Evolutionary conservation across 2,113 vertebrate species (phyloP).

Genomic region (Oriolus oriolus): DNA sequence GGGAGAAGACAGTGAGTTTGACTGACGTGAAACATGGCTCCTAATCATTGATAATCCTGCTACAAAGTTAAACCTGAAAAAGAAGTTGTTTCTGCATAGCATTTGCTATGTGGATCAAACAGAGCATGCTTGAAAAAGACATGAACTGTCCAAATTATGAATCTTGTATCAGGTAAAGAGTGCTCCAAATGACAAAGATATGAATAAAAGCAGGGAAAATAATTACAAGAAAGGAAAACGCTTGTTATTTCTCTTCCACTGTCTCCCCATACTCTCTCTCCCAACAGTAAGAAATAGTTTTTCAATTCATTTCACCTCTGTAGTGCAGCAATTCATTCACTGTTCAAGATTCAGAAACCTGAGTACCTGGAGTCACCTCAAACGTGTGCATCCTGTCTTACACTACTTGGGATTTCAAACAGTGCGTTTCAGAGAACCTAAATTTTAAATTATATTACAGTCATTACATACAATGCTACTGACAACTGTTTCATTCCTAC

Average conservation of each 20-base stretch:
- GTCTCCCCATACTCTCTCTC: neutral
- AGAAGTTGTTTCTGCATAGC: neutral
- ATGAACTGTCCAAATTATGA: neutral
- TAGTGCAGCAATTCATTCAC: neutral
- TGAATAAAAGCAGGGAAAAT: neutral
- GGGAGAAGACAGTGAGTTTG: neutral
- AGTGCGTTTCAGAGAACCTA: neutral
- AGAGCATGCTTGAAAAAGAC: neutral
- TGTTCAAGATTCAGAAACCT: neutral
- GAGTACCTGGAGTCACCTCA: neutral
- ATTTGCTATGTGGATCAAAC: neutral
- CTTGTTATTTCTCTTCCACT: neutral
- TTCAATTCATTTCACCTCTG: neutral
- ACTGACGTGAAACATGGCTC: rapidly evolving
- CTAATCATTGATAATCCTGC: neutral
- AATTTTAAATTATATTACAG: neutral
- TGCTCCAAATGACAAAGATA: neutral
- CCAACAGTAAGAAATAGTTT: neutral
- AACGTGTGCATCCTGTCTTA: neutral
- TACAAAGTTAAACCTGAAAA: neutral
- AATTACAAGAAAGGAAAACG: neutral
- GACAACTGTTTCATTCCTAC: neutral
- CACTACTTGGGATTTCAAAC: neutral
- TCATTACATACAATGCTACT: neutral
- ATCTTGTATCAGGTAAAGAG: neutral